Conservation (phyloP, 2,113 vertebrate genomes). For the Thalassoma bifasciatum region DNA sequence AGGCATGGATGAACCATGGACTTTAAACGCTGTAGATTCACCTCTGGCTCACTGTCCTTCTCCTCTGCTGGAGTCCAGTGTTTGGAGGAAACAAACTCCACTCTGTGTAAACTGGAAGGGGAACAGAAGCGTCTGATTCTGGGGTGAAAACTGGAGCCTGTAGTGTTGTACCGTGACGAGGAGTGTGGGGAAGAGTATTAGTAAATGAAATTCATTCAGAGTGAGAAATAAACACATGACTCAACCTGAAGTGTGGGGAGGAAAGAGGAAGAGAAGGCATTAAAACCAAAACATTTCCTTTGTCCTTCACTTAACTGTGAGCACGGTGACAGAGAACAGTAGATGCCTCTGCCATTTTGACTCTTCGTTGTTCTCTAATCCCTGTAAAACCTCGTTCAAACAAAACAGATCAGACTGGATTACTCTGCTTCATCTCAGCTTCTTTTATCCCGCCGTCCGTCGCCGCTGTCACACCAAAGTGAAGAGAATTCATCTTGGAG, state of each 20-base stretch:
- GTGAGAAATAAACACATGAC: conserved; percentile 22
- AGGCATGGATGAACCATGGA: conserved; percentile 58
- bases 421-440: conserved; percentile 55
- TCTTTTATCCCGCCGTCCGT: conserved; percentile 27
- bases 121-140: conserved; percentile 20
- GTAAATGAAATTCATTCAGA: conserved; percentile 26
- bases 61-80: conserved; percentile 58
- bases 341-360: conserved; percentile 44
- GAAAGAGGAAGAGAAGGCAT: conserved; percentile 30
- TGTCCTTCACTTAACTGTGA: conserved; percentile 9
- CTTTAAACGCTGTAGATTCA: conserved; percentile 52
- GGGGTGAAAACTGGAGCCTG: conserved; percentile 30
- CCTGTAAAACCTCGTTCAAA: conserved; percentile 48
- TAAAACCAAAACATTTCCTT: conserved; percentile 14
- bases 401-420: conserved; percentile 64
- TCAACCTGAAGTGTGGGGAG: not conserved
- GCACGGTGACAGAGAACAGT: conserved; percentile 26
- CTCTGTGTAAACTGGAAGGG: conserved; percentile 40
- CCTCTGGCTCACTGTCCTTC: conserved; percentile 23
- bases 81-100: conserved; percentile 40
- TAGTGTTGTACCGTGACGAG: conserved; percentile 56
- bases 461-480: conserved; percentile 32
- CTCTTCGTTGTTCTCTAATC: conserved; percentile 57
- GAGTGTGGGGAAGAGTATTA: conserved; percentile 21
- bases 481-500: conserved; percentile 31